These are phyloP conservation scores for Emydocephalus ijimae DNA, from an alignment of 2,113 vertebrate genomes.

Conservation along the genomic window DNA sequence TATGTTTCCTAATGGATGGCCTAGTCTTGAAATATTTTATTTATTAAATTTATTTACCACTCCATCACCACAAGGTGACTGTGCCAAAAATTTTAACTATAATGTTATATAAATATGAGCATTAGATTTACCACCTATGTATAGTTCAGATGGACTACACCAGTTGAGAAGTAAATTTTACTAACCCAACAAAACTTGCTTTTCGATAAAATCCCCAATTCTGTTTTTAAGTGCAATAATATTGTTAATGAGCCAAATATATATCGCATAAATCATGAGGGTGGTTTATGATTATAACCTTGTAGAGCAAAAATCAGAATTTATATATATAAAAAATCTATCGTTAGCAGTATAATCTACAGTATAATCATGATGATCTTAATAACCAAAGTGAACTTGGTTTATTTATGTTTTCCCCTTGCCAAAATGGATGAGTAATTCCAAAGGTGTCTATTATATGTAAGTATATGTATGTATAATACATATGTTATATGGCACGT, in stretches of 20 bases:
- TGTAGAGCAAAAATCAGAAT: background rate
- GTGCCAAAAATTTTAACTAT: background rate
- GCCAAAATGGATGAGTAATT: background rate
- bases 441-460: background rate
- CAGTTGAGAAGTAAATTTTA: background rate
- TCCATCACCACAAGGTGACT: background rate
- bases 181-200: background rate
- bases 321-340: background rate
- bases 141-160: background rate
- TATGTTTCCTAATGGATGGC: background rate
- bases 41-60: background rate
- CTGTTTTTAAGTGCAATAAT: background rate
- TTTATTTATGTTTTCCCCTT: background rate
- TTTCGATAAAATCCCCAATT: background rate
- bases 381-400: background rate
- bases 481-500: too few species aligned
- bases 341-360: background rate
- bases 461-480: background rate
- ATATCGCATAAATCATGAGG: background rate
- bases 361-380: background rate
- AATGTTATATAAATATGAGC: background rate
- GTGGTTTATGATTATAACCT: background rate
- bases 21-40: background rate
- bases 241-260: background rate
- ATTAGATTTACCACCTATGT: background rate